A percentile compares a stretch with the other conserved stretches of the same genome.
Conservation (phyloP, 1,140 invertebrate species). For the Dreissena rostriformis region DNA sequence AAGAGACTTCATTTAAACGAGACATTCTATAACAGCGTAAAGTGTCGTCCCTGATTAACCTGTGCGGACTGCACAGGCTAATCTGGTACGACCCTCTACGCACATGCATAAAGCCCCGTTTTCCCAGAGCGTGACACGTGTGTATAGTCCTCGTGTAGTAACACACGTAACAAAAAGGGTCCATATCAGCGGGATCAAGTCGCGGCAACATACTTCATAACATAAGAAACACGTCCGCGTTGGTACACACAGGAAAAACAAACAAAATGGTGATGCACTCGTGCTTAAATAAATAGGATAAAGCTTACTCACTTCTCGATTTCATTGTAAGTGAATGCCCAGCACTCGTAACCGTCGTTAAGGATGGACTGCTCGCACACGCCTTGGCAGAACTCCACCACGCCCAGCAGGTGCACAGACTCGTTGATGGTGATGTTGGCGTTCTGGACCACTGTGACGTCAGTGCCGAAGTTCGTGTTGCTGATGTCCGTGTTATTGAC, state of each 20-base stretch:
- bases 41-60: too few species aligned
- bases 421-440: slow-evolving; percentile 42
- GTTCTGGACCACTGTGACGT: slow-evolving; percentile 16
- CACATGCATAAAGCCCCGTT: too few species aligned
- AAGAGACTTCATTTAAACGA: background rate
- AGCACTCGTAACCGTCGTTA: slow-evolving; percentile 39
- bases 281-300: too few species aligned
- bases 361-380: slow-evolving; percentile 41
- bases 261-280: too few species aligned
- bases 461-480: slow-evolving; percentile 42
- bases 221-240: too few species aligned
- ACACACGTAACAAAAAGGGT: too few species aligned
- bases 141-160: too few species aligned
- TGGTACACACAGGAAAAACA: too few species aligned
- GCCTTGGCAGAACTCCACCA: slow-evolving; percentile 28
- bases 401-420: slow-evolving; percentile 36
- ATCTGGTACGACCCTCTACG: too few species aligned
- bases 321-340: slow-evolving; percentile 52
- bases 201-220: slow-evolving; percentile 23
- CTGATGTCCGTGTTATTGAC: slow-evolving; percentile 40
- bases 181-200: too few species aligned
- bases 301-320: slow-evolving; percentile 23
- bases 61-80: too few species aligned
- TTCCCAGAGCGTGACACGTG: too few species aligned
- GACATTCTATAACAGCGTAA: background rate